Conservation (phyloP, 2,888 invertebrate species). For the Scelioninae gen. 2 region DNA sequence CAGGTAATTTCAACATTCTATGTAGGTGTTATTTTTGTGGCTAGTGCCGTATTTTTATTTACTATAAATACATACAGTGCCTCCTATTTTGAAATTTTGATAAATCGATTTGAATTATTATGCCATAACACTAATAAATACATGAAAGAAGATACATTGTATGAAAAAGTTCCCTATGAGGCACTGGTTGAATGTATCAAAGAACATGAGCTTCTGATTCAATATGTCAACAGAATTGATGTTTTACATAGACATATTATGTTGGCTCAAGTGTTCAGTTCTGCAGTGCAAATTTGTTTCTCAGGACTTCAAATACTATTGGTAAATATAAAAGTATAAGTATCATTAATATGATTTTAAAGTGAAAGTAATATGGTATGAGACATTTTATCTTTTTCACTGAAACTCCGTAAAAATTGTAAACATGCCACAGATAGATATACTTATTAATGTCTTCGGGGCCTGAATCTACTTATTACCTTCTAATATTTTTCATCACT, state of each 20-base stretch:
- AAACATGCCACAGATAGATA: too few species aligned
- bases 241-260: constrained; percentile 50
- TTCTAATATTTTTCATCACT: too few species aligned
- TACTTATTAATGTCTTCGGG: too few species aligned
- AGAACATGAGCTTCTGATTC: constrained; percentile 59
- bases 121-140: too few species aligned
- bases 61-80: constrained; percentile 40
- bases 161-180: constrained; percentile 21
- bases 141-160: too few species aligned
- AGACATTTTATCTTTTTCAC: too few species aligned
- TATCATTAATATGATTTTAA: too few species aligned
- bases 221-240: constrained; percentile 54
- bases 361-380: too few species aligned
- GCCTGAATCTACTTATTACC: too few species aligned
- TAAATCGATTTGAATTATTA: constrained; percentile 28
- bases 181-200: constrained; percentile 38
- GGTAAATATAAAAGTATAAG: constrained; percentile 31
- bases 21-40: constrained; percentile 34
- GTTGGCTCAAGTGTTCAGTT: constrained; percentile 57
- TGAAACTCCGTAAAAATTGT: too few species aligned
- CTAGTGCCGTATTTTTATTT: constrained; percentile 42
- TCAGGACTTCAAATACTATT: constrained; percentile 57
- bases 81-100: constrained; percentile 46
- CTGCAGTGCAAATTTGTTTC: constrained; percentile 59
- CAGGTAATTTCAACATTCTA: constrained; percentile 40